Evolutionary conservation across 2,888 invertebrate species (phyloP).

Genomic region (Tenthredo mesomela): DNA sequence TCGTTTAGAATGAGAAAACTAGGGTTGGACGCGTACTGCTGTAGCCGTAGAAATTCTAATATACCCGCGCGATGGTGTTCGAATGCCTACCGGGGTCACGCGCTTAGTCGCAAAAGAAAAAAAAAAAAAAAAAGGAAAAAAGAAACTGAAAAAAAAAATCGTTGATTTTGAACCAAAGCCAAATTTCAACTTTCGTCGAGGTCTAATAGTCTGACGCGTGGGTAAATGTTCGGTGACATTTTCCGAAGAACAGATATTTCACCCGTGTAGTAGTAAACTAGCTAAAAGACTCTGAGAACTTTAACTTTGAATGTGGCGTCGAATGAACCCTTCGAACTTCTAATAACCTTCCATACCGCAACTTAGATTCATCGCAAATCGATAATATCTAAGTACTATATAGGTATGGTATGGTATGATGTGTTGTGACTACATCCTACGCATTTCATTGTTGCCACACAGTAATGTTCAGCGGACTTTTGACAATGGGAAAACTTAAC

Average conservation of each 20-base stretch:
- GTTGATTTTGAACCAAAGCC: constrained; percentile 13
- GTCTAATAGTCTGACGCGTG: background rate
- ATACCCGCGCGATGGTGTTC: background rate
- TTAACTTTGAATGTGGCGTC: background rate
- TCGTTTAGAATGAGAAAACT: background rate
- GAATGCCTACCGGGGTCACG: constrained; percentile 55
- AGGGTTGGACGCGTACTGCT: background rate
- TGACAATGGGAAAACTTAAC: background rate
- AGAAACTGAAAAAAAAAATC: background rate
- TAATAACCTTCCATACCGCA: background rate
- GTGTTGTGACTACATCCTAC: background rate
- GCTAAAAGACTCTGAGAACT: background rate
- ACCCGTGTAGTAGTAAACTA: background rate
- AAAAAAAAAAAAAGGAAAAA: background rate
- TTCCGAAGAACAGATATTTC: background rate
- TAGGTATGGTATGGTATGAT: background rate
- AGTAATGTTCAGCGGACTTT: background rate
- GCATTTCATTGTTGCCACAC: background rate
- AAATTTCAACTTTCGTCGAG: background rate
- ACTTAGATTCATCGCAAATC: constrained; percentile 9
- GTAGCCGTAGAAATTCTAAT: background rate
- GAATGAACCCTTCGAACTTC: constrained; percentile 12
- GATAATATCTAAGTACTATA: constrained; percentile 4
- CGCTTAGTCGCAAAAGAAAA: constrained; percentile 48
- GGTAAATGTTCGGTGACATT: background rate